Conservation (phyloP, 2,113 vertebrate genomes). For the Malaclemys terrapin region DNA sequence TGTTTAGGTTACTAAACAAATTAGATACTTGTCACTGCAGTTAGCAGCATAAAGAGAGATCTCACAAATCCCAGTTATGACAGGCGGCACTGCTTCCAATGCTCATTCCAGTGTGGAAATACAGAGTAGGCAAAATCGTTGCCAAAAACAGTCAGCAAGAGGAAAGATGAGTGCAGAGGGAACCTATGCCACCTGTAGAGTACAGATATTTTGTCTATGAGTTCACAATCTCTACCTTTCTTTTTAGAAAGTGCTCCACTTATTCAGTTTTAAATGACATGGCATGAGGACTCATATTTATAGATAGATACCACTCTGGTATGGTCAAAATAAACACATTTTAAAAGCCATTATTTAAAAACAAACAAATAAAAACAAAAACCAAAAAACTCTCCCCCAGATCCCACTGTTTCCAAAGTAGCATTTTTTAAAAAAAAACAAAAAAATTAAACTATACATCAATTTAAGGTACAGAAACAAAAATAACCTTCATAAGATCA, state of each 20-base stretch:
- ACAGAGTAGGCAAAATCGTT: slow-evolving; percentile 12
- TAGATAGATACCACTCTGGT: slow-evolving; percentile 80
- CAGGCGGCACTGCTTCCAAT: slow-evolving; percentile 5
- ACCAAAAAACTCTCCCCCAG: too few species aligned
- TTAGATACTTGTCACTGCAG: neutral
- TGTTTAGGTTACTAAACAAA: slow-evolving; percentile 47
- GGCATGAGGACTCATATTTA: slow-evolving; percentile 77
- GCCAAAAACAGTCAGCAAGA: slow-evolving; percentile 18
- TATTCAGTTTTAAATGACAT: slow-evolving; percentile 78
- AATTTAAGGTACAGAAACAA: slow-evolving; percentile 82
- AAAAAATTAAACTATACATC: slow-evolving; percentile 81
- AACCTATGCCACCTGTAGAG: slow-evolving; percentile 37
- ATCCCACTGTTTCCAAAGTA: slow-evolving; percentile 73
- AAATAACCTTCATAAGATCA: slow-evolving; percentile 83
- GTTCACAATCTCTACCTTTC: slow-evolving; percentile 78
- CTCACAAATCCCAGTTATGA: neutral
- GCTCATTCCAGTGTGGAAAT: slow-evolving; percentile 36
- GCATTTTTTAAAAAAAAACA: slow-evolving; percentile 73
- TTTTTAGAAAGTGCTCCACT: slow-evolving; percentile 81
- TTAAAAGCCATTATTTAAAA: slow-evolving; percentile 84
- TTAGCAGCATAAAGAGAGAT: slow-evolving; percentile 60
- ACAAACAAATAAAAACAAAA: neutral
- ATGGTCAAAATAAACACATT: slow-evolving; percentile 84
- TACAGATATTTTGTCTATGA: slow-evolving; percentile 58
- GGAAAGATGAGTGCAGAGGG: slow-evolving; percentile 10